A percentile compares a stretch with the other conserved stretches of the same genome.
Evolutionary conservation across 2,888 invertebrate species (phyloP).

Genomic region (Lasiommata megera): DNA sequence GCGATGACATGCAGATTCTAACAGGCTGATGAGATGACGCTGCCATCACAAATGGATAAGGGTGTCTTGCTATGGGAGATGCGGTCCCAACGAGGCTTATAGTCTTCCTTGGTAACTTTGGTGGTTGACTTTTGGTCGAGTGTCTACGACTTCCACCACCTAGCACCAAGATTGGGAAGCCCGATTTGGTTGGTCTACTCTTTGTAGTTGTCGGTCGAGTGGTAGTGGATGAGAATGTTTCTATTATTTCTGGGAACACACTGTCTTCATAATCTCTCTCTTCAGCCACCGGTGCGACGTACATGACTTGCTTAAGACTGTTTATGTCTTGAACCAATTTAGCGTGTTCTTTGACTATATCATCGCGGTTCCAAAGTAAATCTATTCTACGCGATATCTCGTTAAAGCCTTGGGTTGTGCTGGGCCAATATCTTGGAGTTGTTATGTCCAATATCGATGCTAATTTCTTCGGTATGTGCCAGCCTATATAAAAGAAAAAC

Average conservation of each 20-base stretch:
- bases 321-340: constrained; percentile 75
- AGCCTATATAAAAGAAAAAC: constrained; percentile 35
- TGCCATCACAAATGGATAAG: constrained; percentile 66
- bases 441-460: constrained; percentile 28
- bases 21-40: constrained; percentile 49
- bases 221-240: constrained; percentile 53
- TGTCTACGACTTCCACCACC: constrained; percentile 63
- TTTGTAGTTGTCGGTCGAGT: constrained; percentile 36
- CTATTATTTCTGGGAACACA: constrained; percentile 65
- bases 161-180: constrained; percentile 58
- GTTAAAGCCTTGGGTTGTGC: constrained; percentile 13
- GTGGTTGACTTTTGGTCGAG: constrained; percentile 50
- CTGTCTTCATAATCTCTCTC: constrained; percentile 71
- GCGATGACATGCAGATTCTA: constrained; percentile 59
- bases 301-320: constrained; percentile 60
- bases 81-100: constrained; percentile 65
- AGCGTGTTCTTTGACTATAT: constrained; percentile 68
- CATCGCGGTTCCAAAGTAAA: constrained; percentile 44
- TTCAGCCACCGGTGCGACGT: constrained; percentile 55
- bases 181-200: constrained; percentile 35
- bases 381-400: constrained; percentile 43
- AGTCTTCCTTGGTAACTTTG: constrained; percentile 48
- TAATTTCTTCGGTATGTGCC: constrained; percentile 36
- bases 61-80: constrained; percentile 60
- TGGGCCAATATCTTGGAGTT: constrained; percentile 37